Conservation (phyloP, 2,113 vertebrate genomes). For the Cricetomys ansorgei region DNA sequence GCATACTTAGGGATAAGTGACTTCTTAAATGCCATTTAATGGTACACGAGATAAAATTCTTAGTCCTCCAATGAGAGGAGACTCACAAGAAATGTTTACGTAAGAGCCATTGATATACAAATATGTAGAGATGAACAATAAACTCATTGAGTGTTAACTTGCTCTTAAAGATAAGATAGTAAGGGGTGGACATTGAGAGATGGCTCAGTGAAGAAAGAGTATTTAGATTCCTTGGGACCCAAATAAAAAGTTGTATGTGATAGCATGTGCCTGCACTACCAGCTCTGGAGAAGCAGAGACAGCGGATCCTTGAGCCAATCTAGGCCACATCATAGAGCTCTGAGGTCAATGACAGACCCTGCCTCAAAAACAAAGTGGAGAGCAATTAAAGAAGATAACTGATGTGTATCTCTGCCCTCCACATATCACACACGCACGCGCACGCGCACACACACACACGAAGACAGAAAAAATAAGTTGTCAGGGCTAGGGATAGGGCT, state of each 20-base stretch:
- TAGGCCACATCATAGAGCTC: neutral
- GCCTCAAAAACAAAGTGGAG: neutral
- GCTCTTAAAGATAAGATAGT: neutral
- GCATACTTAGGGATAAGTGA: constrained; percentile 36
- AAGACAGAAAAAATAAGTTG: neutral
- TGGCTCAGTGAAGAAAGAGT: neutral
- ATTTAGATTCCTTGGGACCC: neutral
- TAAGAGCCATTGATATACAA: neutral
- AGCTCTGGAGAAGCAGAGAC: neutral
- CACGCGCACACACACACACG: no score
- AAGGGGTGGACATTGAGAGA: neutral
- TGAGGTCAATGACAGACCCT: neutral
- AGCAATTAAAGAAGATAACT: neutral
- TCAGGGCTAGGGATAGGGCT: neutral
- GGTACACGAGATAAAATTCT: neutral
- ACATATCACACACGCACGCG: neutral
- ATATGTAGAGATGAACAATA: neutral
- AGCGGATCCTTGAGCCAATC: neutral
- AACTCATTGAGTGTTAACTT: neutral
- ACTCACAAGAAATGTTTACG: neutral
- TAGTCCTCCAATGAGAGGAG: neutral
- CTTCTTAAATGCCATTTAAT: constrained; percentile 31
- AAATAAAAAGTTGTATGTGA: neutral
- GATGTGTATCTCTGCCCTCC: neutral
- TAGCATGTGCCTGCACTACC: neutral